Conservation (phyloP, 1,140 invertebrate genomes). For the Polyergus mexicanus region DNA sequence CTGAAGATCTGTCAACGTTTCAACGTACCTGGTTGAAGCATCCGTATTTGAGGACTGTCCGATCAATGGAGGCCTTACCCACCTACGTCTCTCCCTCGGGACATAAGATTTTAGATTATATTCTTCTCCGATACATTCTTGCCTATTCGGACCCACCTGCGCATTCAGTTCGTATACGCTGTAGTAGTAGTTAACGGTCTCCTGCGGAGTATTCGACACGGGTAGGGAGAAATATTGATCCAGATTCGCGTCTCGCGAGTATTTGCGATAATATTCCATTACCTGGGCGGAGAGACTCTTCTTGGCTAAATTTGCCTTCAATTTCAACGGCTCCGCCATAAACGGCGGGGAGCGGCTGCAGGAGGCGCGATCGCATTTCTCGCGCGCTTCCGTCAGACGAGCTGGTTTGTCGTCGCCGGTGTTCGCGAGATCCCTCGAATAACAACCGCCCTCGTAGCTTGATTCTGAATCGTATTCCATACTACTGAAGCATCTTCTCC, state of each 20-base stretch:
- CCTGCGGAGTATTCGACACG: slow-evolving; percentile 65
- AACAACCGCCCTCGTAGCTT: slow-evolving; percentile 76
- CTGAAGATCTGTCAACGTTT: slow-evolving; percentile 68
- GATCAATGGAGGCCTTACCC: slow-evolving; percentile 82
- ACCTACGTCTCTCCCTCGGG: slow-evolving; percentile 81
- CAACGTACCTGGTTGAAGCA: slow-evolving; percentile 67
- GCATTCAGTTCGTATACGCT: slow-evolving; percentile 77
- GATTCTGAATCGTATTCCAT: slow-evolving; percentile 84
- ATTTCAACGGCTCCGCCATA: slow-evolving; percentile 32
- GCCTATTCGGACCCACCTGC: slow-evolving; percentile 60
- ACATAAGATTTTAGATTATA: slow-evolving; percentile 72
- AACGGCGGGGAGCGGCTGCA: slow-evolving; percentile 67
- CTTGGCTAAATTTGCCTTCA: slow-evolving; percentile 54
- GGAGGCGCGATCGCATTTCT: slow-evolving; percentile 43
- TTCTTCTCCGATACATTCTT: slow-evolving; percentile 74
- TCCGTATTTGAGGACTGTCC: slow-evolving; percentile 79
- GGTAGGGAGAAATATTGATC: slow-evolving; percentile 83
- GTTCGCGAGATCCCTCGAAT: slow-evolving; percentile 69
- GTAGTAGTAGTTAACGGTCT: slow-evolving; percentile 78
- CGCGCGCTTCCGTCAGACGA: slow-evolving; percentile 41
- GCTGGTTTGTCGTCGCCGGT: slow-evolving; percentile 41
- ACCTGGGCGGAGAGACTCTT: slow-evolving; percentile 82
- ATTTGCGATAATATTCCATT: slow-evolving; percentile 82
- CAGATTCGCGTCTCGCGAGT: slow-evolving; percentile 81
- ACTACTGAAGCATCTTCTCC: slow-evolving; percentile 25